These are phyloP conservation scores for Prochilodus magdalenae DNA, from an alignment of 2,113 vertebrate genomes.

Conservation along the genomic window DNA sequence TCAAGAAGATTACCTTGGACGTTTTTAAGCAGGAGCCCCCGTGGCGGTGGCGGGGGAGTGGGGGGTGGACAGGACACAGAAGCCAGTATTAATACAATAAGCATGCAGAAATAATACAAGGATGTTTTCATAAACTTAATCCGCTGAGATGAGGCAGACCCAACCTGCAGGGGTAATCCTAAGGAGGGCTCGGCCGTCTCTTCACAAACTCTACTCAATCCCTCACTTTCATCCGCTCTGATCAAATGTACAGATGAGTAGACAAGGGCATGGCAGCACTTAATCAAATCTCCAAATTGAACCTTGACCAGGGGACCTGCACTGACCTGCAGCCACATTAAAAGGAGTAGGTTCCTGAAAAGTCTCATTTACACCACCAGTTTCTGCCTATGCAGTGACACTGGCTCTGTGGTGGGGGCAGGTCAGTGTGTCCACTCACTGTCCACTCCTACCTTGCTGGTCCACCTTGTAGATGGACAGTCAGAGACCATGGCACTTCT, in stretches of 20 bases:
- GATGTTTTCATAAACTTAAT: constrained; percentile 82
- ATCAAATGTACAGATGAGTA: constrained; percentile 68
- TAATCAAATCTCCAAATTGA: constrained; percentile 61
- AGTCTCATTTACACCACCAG: background rate
- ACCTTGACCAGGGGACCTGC: constrained; percentile 8
- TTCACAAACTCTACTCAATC: constrained; percentile 54
- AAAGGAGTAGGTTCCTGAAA: background rate
- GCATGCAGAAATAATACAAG: constrained; percentile 79
- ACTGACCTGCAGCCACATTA: constrained; percentile 6
- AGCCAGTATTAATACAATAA: constrained; percentile 77
- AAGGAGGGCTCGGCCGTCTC: constrained; percentile 73
- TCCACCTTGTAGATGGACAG: too few relatives aligned
- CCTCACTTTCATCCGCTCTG: constrained; percentile 49
- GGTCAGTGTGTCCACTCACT: too few relatives aligned
- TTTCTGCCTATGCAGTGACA: background rate
- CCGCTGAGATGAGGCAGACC: constrained; percentile 70
- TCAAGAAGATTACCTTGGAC: constrained; percentile 75
- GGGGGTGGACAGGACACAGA: constrained; percentile 57
- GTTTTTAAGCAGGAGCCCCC: constrained; percentile 36
- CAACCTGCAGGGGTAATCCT: constrained; percentile 78
- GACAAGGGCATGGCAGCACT: constrained; percentile 65
- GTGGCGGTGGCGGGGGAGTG: constrained; percentile 41
- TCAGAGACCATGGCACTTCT: too few relatives aligned
- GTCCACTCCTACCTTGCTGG: too few relatives aligned
- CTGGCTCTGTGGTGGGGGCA: too few relatives aligned